A percentile compares a stretch with the other conserved stretches of the same genome.
Evolutionary conservation across 2,888 invertebrate genomes (phyloP).

Genomic region (Lottia scabra): DNA sequence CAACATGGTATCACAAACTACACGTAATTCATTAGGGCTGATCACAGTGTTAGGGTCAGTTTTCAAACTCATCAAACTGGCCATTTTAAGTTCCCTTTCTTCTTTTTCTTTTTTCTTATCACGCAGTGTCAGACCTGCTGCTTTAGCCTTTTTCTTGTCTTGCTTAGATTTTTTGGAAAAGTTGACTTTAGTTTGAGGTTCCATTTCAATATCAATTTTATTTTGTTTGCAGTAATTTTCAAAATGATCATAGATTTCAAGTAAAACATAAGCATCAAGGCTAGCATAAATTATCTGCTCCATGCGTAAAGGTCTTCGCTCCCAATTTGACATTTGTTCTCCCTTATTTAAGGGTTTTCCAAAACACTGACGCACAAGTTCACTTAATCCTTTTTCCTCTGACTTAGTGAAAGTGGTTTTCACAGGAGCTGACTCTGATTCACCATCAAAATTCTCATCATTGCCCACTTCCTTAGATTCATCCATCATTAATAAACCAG

Average conservation of each 20-base stretch:
- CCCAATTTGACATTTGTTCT: constrained; percentile 69
- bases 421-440: neutral
- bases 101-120: constrained; percentile 15
- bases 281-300: constrained; percentile 67
- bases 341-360: constrained; percentile 65
- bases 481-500: constrained; percentile 11
- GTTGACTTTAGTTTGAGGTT: constrained; percentile 38
- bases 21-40: constrained; percentile 54
- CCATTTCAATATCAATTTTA: constrained; percentile 39
- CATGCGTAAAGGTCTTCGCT: constrained; percentile 60
- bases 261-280: constrained; percentile 86
- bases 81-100: neutral
- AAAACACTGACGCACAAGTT: constrained; percentile 59
- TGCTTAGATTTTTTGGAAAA: constrained; percentile 48
- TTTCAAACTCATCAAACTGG: neutral
- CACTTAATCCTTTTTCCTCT: constrained; percentile 63
- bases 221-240: constrained; percentile 29
- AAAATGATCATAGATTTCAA: constrained; percentile 82
- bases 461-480: constrained; percentile 33
- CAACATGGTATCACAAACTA: constrained; percentile 75
- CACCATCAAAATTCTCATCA: constrained; percentile 26
- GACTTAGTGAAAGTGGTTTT: constrained; percentile 26
- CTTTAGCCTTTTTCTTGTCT: constrained; percentile 41
- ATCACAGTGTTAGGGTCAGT: constrained; percentile 23
- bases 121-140: constrained; percentile 30